Evolutionary conservation across 2,888 invertebrate species (phyloP).

Genomic region (Habroteleia sp.): DNA sequence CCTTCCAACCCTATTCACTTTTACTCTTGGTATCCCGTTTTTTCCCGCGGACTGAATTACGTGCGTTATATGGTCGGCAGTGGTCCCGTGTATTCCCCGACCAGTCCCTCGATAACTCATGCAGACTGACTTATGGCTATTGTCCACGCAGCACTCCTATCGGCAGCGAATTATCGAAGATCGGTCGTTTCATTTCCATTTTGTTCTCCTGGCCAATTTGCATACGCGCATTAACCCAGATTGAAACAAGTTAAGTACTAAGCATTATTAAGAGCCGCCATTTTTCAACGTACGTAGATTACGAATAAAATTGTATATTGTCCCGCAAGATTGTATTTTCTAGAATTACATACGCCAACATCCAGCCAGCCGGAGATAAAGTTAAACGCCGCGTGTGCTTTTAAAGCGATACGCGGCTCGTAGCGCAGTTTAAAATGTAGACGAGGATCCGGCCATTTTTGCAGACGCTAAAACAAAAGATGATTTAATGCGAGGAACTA

Average conservation of each 20-base stretch:
- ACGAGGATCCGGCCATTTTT: constrained; percentile 4
- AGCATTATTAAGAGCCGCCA: constrained; percentile 48
- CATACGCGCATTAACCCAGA: constrained; percentile 59
- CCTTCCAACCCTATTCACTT: constrained; percentile 51
- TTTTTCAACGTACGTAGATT: constrained; percentile 35
- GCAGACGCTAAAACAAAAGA: constrained; percentile 36
- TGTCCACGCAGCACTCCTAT: constrained; percentile 67
- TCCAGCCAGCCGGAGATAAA: constrained; percentile 20
- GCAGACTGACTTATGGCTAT: constrained; percentile 73
- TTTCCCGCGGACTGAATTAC: constrained; percentile 48
- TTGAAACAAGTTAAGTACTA: constrained; percentile 53
- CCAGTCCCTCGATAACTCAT: constrained; percentile 73
- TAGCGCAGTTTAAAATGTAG: constrained; percentile 28
- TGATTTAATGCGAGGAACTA: constrained; percentile 32
- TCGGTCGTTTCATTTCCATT: constrained; percentile 59
- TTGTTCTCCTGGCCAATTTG: constrained; percentile 45
- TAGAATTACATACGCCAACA: constrained; percentile 37
- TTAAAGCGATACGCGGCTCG: constrained; percentile 11
- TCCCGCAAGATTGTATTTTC: constrained; percentile 44
- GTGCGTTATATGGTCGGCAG: constrained; percentile 61
- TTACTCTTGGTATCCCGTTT: constrained; percentile 51
- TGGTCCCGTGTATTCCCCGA: constrained; percentile 58
- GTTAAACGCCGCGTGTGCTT: constrained; percentile 28
- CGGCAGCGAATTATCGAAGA: constrained; percentile 65
- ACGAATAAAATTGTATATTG: constrained; percentile 47